These are phyloP conservation scores for Polypterus senegalus DNA, from an alignment of 2,113 vertebrate species.

Conservation along the genomic window DNA sequence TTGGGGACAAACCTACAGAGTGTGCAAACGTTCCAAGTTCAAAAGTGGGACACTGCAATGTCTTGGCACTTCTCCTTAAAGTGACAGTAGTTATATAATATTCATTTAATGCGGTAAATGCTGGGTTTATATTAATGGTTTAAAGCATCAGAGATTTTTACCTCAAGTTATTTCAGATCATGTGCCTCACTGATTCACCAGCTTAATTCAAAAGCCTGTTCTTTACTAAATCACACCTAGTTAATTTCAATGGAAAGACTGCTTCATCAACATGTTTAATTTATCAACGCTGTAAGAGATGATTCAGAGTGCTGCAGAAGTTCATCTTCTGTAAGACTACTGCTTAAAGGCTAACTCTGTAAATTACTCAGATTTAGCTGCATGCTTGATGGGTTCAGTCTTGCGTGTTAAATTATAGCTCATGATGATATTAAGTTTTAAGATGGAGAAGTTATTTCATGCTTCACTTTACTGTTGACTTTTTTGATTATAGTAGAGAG, in stretches of 20 bases:
- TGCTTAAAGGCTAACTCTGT: constrained; percentile 2
- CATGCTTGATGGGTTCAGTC: constrained; percentile 3
- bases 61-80: no score
- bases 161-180: no score
- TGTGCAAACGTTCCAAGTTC: no score
- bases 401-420: constrained; percentile 7
- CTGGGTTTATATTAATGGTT: no score
- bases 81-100: no score
- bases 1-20: no score
- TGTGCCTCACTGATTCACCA: no score
- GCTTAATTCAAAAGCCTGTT: background rate
- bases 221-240: background rate
- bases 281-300: constrained; percentile 4
- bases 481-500: background rate
- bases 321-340: constrained; percentile 6
- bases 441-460: constrained; percentile 13
- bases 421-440: constrained; percentile 13
- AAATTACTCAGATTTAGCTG: constrained; percentile 13
- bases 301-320: background rate
- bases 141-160: no score
- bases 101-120: no score
- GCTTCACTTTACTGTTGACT: constrained; percentile 8
- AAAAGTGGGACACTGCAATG: no score
- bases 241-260: background rate
- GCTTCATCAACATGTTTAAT: constrained; percentile 1